Conservation (phyloP, 2,113 vertebrate species). For the Gadus macrocephalus region DNA sequence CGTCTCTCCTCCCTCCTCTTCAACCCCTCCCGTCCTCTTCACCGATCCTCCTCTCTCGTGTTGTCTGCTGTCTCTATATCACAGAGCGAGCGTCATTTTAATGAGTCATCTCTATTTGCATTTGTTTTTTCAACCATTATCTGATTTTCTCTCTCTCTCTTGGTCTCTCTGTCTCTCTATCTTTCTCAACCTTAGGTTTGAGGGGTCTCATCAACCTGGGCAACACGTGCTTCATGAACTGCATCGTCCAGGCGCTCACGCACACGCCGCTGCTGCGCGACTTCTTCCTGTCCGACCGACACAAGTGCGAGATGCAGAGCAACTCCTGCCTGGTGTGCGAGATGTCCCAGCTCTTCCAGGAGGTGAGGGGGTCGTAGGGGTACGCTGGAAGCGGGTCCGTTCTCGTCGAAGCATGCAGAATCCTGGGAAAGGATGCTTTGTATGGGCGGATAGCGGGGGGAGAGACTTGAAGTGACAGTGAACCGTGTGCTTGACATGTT, state of each 20-base stretch:
- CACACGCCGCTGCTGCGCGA: conserved; percentile 95
- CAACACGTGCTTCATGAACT: conserved; percentile 99
- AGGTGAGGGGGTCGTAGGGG: conserved; percentile 70
- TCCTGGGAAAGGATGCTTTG: too few relatives aligned
- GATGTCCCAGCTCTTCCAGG: conserved; percentile 98
- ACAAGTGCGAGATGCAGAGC: conserved; percentile 98
- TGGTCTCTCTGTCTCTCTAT: too few relatives aligned
- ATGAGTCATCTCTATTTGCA: too few relatives aligned
- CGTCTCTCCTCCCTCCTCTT: too few relatives aligned
- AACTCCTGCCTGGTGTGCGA: conserved; percentile 98
- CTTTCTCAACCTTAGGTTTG: conserved; percentile 75
- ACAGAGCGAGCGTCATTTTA: too few relatives aligned
- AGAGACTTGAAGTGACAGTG: too few relatives aligned
- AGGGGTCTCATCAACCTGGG: conserved; percentile 96
- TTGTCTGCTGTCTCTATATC: too few relatives aligned
- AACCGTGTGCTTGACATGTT: too few relatives aligned
- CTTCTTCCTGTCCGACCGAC: conserved; percentile 97
- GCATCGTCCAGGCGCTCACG: conserved; percentile 96
- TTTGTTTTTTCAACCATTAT: conserved; percentile 7
- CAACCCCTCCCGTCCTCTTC: too few relatives aligned
- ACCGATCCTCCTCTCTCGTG: not conserved
- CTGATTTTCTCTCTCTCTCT: not conserved
- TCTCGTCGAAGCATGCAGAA: too few relatives aligned
- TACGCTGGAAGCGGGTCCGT: too few relatives aligned
- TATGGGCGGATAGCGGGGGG: too few relatives aligned